Evolutionary conservation across 1,140 invertebrate genomes (phyloP), one percentile per base, ranked within the genome.

Genomic region (Listronotus oregonensis): DNA sequence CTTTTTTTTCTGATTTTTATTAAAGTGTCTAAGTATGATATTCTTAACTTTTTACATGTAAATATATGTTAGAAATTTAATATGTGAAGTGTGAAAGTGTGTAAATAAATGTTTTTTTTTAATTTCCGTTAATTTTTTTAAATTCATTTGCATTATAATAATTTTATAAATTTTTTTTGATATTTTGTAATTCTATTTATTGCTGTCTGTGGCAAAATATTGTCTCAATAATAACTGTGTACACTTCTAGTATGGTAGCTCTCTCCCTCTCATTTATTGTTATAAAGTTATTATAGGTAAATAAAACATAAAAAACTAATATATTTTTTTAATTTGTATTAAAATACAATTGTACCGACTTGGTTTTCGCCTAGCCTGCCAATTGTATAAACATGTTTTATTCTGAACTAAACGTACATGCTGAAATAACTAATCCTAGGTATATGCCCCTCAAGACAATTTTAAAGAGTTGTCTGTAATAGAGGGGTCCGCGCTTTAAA

Each of bases 231-330:
- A 44, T 49, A 62, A 67, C 68, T 69, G 68, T 75, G 70, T 77
- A 74, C 70, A 75, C 72, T 70, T 76, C 72, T 73, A 73, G 69
- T 66, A 74, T 74, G 74, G 74, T 76, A 77, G 75, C 73, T 77
- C 72, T 76, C 74, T 74, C 34, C 8, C 70, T 73, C 73, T 75
- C 70, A 75, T 73, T 76, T 76, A 73, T 74, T 76, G 75, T 76
- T 76, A 76, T 69, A 73, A 76, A 75, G 73, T 76, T 76, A 73
- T 72, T 75, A 75, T 76, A 76, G 70, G 69, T 73, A 73, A 75
- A 52, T 52, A 52, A 52, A 52, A 52, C 1, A 37, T 37, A 37
- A 37, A n/a, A 37, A 37, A 37, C 34, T 9, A 37, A 9, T 37
- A 37, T 37, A 10, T 9, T 10, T 37, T 37, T 37, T 37, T 37